These are phyloP conservation scores for Electrophaes corylata DNA, from an alignment of 2,888 invertebrate species.

Conservation along the genomic window DNA sequence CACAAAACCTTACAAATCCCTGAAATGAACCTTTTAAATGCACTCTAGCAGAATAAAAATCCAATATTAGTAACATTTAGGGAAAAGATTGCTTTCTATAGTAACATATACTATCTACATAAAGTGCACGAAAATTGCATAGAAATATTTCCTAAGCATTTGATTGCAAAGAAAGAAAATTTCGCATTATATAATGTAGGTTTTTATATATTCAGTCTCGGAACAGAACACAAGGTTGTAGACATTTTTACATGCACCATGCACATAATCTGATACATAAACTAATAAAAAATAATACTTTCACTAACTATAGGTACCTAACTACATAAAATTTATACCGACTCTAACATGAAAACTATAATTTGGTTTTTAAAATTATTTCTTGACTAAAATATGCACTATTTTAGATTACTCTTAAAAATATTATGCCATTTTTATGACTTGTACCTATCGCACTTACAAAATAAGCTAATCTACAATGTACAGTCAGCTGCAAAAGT, in stretches of 20 bases:
- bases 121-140: conserved; percentile 19
- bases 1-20: conserved; percentile 22
- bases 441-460: conserved; percentile 75
- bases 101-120: conserved; percentile 7
- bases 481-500: no score
- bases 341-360: conserved; percentile 39
- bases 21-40: conserved; percentile 49
- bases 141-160: conserved; percentile 11
- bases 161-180: conserved; percentile 16
- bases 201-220: conserved; percentile 50
- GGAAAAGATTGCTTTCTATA: conserved; percentile 5
- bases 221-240: conserved; percentile 36
- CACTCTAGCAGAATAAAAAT: conserved; percentile 34
- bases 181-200: conserved; percentile 37
- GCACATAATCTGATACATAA: conserved; percentile 46
- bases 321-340: conserved; percentile 38
- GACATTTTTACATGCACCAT: conserved; percentile 56
- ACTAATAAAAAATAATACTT: conserved; percentile 39
- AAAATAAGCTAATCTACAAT: conserved; percentile 39
- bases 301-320: conserved; percentile 34
- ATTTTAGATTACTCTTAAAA: conserved; percentile 36
- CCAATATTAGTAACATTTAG: conserved; percentile 11
- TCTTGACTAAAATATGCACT: conserved; percentile 41
- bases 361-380: conserved; percentile 49
- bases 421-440: conserved; percentile 62